Percentiles rank a stretch among this genome's conserved stretches.
Conservation (phyloP, 2,113 vertebrate species). For the Anoplopoma fimbria region DNA sequence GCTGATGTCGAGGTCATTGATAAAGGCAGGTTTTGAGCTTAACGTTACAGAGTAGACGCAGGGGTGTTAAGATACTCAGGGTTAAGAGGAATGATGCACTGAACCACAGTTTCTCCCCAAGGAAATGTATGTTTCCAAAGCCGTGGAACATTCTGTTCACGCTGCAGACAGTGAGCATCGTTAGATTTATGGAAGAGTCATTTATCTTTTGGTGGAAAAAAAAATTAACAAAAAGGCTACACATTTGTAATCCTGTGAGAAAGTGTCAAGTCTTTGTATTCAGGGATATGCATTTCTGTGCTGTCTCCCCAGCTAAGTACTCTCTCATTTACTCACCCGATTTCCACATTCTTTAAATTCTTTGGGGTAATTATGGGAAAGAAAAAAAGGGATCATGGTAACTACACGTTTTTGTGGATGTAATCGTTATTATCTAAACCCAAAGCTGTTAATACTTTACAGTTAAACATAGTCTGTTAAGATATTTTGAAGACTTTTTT, state of each 20-base stretch:
- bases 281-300: neutral
- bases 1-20: neutral
- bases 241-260: neutral
- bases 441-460: neutral
- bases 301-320: too few relatives aligned
- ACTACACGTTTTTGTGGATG: neutral
- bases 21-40: neutral
- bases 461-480: neutral
- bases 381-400: neutral
- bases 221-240: too few relatives aligned
- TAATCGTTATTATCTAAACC: neutral
- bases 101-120: neutral
- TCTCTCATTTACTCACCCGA: slow-evolving; percentile 23
- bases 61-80: neutral
- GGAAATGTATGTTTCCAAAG: slow-evolving; percentile 23
- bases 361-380: slow-evolving; percentile 1
- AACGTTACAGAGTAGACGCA: neutral
- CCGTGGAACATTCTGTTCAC: neutral
- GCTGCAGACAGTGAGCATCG: neutral
- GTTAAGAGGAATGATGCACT: neutral
- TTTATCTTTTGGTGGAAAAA: too few relatives aligned
- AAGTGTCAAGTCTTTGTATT: slow-evolving; percentile 10
- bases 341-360: neutral
- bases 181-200: too few relatives aligned
- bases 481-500: slow-evolving; percentile 16